Evolutionary conservation across 2,113 vertebrate genomes (phyloP).

Genomic region (Scytalopus superciliaris): DNA sequence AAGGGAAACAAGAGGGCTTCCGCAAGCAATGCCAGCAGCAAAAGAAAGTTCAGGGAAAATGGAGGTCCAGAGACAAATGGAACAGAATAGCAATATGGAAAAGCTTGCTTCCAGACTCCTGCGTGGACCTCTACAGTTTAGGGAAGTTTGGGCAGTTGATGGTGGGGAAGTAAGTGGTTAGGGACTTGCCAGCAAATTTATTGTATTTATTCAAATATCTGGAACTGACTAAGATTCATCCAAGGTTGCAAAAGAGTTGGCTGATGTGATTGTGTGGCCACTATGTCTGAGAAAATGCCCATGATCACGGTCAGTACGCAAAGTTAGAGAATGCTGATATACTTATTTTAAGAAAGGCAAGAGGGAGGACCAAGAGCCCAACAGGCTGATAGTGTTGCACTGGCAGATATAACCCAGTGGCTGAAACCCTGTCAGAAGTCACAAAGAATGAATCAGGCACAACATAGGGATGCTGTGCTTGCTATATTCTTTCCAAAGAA

Average conservation of each 20-base stretch:
- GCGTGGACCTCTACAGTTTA: not conserved
- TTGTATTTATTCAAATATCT: not conserved
- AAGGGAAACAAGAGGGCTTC: slow-evolving; percentile 11
- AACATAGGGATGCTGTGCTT: not conserved
- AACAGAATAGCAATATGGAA: not conserved
- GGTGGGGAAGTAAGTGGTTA: not conserved
- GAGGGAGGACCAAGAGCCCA: not conserved
- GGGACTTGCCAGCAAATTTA: not conserved
- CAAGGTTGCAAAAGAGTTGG: not conserved
- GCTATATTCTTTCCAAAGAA: not conserved
- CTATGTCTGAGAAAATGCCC: not conserved
- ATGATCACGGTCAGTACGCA: fast-evolving
- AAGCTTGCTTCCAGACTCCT: not conserved
- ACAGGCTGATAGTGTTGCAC: not conserved
- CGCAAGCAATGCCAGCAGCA: not conserved
- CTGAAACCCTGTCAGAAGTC: not conserved
- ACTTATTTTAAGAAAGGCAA: not conserved
- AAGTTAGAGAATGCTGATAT: not conserved
- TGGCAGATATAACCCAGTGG: not conserved
- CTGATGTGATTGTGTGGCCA: not conserved
- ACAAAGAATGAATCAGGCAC: not conserved
- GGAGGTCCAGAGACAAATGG: not conserved
- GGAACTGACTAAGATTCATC: not conserved
- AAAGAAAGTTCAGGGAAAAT: slow-evolving; percentile 26
- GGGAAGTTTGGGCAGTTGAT: not conserved